Percentiles rank a stretch among this genome's conserved stretches.
Conservation (phyloP, 2,888 invertebrate genomes). For the Osmoderma eremita region DNA sequence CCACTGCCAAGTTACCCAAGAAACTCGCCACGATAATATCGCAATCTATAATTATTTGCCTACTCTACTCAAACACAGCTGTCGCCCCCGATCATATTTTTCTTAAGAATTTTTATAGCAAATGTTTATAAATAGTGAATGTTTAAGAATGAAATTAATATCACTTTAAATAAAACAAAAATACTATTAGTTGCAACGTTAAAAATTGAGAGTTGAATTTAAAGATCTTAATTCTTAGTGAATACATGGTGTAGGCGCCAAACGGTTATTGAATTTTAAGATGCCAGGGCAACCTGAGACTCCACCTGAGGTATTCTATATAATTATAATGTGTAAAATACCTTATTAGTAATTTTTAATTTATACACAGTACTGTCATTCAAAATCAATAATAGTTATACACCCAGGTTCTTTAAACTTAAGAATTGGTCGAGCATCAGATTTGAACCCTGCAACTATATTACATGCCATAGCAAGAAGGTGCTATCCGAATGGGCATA, state of each 20-base stretch:
- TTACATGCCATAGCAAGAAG: constrained; percentile 87
- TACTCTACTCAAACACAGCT: too few relatives aligned
- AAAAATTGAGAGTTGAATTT: neutral
- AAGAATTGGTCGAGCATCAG: constrained; percentile 90
- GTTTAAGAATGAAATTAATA: constrained; percentile 30
- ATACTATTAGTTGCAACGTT: neutral
- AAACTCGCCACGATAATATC: neutral
- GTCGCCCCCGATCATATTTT: too few relatives aligned
- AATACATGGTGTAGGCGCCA: too few relatives aligned
- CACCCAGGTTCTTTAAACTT: constrained; percentile 93
- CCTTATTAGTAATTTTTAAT: neutral
- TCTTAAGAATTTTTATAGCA: too few relatives aligned
- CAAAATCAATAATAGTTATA: constrained; percentile 89
- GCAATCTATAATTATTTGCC: neutral
- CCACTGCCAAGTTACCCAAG: constrained; percentile 12
- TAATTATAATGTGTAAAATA: too few relatives aligned
- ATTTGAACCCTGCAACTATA: constrained; percentile 84
- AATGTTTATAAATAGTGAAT: too few relatives aligned
- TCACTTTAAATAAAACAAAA: constrained; percentile 15
- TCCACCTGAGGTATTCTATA: constrained; percentile 37
- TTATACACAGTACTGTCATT: constrained; percentile 73
- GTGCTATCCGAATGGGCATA: constrained; percentile 64
- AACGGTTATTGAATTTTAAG: neutral
- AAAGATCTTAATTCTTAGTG: neutral
- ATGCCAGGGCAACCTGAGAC: constrained; percentile 42